These are phyloP conservation scores for Acleris literana DNA, from an alignment of 2,888 invertebrate species.

Conservation along the genomic window DNA sequence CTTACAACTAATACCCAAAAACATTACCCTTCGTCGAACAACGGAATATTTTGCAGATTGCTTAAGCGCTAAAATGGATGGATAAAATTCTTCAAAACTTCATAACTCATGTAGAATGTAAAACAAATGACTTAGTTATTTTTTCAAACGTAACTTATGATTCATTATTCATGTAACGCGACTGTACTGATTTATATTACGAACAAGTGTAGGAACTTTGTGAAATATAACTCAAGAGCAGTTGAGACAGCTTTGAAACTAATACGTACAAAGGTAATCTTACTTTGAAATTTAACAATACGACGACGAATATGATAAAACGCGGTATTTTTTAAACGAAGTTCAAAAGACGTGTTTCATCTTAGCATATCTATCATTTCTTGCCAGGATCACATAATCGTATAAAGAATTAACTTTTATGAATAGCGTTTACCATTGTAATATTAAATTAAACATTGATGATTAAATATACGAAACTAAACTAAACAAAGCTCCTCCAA, in stretches of 20 bases:
- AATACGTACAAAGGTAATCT: constrained; percentile 22
- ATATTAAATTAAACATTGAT: no score
- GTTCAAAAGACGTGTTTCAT: no score
- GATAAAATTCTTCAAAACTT: not conserved
- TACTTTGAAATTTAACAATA: constrained; percentile 16
- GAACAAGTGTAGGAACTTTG: constrained; percentile 14
- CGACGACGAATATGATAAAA: not conserved
- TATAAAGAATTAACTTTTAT: no score
- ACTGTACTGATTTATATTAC: constrained; percentile 18
- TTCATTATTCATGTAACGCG: constrained; percentile 6
- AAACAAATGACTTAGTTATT: constrained; percentile 5
- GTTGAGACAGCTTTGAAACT: constrained; percentile 16
- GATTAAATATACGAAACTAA: no score
- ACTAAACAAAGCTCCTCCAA: no score
- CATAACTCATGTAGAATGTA: not conserved
- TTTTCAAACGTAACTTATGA: constrained; percentile 4
- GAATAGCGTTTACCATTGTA: no score
- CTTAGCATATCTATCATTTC: no score
- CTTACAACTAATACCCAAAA: no score
- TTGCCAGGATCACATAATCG: no score
- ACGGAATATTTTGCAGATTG: no score
- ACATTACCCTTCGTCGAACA: no score
- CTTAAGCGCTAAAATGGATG: not conserved
- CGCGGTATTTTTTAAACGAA: not conserved
- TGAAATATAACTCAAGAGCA: constrained; percentile 14